Evolutionary conservation across 2,113 vertebrate species (phyloP), one percentile per base, ranked within the genome.

Genomic region (Porphyrio hochstetteri): DNA sequence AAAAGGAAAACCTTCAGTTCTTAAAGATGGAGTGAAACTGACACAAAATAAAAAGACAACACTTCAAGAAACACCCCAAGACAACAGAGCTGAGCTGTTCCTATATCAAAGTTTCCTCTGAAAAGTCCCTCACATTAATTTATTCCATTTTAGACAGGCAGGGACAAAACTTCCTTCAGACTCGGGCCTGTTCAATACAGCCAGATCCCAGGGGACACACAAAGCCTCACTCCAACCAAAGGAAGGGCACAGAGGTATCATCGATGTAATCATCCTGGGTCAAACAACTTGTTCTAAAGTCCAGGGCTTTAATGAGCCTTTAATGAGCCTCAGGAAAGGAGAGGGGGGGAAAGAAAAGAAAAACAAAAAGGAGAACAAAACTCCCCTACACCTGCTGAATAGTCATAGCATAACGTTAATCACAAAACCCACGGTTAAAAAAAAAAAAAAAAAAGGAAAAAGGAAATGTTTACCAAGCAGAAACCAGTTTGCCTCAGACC

Each of bases 401-500:
- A 61, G 17, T 52, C 4, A 16, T 6, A 36, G 14, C 5, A 15
- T n/a, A 27, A 38, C 1, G 2, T 31, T n/a, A 79, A 55, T 10
- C 7, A 10, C 40, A 85, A 52, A 17, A 52, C 0, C 10, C 1
- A 0, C 7, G 31, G 28, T 52, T 52, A 25, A 29, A 31, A 31
- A 11, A 42, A 42, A 42, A 11, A 42, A 42, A 40, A 40, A 42
- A 38, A 38, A 38, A 38, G 11, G 40, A 16, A 42, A 42, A 42
- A 53, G 44, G 7, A 55, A n/a, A 31, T 50, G 17, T 50, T 68
- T 40, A 63, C 11, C 29, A 79, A 44, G 27, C 21, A 64, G 29
- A 70, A 75, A 10, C 17, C 28, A 15, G 14, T 1, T 8, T 16
- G 18, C 6, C 5, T 29, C 25, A 35, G 19, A 59, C 3, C 7